Evolutionary conservation across 2,113 vertebrate genomes (phyloP), one percentile per base, ranked within the genome.

Genomic region (Cyprinus carpio): DNA sequence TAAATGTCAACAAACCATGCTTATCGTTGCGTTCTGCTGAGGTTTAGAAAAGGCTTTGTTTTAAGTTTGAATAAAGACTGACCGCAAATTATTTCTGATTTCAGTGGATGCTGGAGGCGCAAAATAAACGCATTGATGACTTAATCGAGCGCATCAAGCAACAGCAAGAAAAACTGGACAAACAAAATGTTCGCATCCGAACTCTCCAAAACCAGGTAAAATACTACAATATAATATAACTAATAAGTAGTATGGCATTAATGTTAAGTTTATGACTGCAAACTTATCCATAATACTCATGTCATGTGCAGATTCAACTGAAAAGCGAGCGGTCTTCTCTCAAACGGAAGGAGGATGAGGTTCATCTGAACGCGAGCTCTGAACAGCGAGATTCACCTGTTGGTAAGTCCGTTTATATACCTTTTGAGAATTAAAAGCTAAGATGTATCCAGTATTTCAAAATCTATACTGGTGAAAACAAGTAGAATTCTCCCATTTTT

Each of bases 151-250:
- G 96, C 84, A 94, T 98, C 85, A 93, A 95, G 76, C 95, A 96
- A 79, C 98, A 99, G 78, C 98, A 99, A 85, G 96, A 95, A 81
- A 96, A 97, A 87, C 94, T 99, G 51, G 96, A 99, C 88, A 99
- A 99, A 86, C 97, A 99, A 88, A 97, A 95, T 13, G 78, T 96
- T 86, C 96, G 95, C 87, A 97, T 99, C 62, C 94, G 96, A 88
- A 95, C 92, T 6, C 90, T 99, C 54, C 97, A 95, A 81, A 93
- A 84, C 69, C 93, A 95, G 89, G 94, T 95, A 54, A 8, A 0
- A 67, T 46, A 9, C 4, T 10, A 3, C 54, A 31, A 25, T 62
- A 67, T 27, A 40, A 23, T 49, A 67, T 27, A 37, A 27, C 4
- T 34, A 37, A 8, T 11, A 23, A 62, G 6, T 10, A 40, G 29